Conservation (phyloP, 2,113 vertebrate genomes). For the Morone chrysops region DNA sequence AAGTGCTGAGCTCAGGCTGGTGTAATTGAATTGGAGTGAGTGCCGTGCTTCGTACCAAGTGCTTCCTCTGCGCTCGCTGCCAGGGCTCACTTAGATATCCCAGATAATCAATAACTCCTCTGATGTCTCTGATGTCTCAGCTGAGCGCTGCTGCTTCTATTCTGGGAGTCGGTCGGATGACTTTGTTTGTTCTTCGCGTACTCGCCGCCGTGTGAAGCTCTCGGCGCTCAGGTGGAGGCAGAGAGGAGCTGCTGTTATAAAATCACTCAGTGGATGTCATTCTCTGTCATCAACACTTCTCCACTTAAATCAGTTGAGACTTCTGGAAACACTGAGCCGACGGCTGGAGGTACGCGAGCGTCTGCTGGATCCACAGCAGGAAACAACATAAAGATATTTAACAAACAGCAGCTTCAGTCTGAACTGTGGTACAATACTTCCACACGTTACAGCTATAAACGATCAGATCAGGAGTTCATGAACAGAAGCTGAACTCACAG, state of each 20-base stretch:
- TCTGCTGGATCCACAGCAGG: not conserved
- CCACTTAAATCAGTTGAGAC: not conserved
- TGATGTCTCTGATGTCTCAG: slow-evolving; percentile 46
- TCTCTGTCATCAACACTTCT: not conserved
- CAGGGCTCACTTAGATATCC: slow-evolving; percentile 51
- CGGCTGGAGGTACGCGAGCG: no score
- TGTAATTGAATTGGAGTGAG: slow-evolving; percentile 64
- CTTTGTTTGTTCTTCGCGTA: slow-evolving; percentile 9
- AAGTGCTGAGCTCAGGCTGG: slow-evolving; percentile 69
- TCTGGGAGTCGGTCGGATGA: slow-evolving; percentile 24
- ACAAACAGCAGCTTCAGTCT: not conserved
- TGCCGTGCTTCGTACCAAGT: slow-evolving; percentile 47
- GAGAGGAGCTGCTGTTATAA: not conserved
- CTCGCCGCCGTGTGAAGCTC: slow-evolving; percentile 11
- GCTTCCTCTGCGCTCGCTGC: slow-evolving; percentile 46
- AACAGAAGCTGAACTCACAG: no score
- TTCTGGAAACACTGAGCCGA: not conserved
- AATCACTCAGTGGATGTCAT: not conserved
- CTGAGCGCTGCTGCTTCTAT: slow-evolving; percentile 46
- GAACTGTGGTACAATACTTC: not conserved
- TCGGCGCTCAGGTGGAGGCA: not conserved
- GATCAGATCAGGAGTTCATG: no score
- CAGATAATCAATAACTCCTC: slow-evolving; percentile 66
- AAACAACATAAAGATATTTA: not conserved
- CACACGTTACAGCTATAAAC: no score